Evolutionary conservation across 1,140 invertebrate genomes (phyloP).

Genomic region (Choristoneura fumiferana): DNA sequence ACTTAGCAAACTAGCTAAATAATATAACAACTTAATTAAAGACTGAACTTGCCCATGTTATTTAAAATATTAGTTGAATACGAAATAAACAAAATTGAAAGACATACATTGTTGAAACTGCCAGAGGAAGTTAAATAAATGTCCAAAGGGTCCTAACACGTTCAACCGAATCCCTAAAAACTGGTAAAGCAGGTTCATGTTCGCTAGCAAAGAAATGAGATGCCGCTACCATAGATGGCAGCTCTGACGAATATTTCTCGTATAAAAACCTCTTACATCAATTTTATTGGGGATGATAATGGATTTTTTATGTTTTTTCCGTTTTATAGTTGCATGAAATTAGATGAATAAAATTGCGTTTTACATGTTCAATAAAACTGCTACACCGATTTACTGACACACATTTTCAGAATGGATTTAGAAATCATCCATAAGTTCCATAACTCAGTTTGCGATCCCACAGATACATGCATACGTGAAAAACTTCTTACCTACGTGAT

Average conservation of each 20-base stretch:
- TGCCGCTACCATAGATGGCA: constrained; percentile 10
- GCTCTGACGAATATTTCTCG: constrained; percentile 5
- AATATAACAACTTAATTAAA: too few species aligned
- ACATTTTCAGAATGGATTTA: too few species aligned
- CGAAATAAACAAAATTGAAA: too few species aligned
- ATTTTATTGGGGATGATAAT: constrained; percentile 14
- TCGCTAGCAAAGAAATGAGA: constrained; percentile 16
- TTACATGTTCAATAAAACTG: background rate
- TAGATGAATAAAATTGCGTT: background rate
- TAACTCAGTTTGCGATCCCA: too few species aligned
- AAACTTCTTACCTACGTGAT: too few species aligned
- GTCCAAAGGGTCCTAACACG: background rate
- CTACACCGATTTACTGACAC: background rate
- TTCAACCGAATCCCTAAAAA: constrained; percentile 10
- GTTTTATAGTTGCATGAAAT: constrained; percentile 6
- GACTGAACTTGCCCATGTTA: too few species aligned
- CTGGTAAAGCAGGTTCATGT: constrained; percentile 15
- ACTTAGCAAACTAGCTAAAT: too few species aligned
- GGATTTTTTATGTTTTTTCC: constrained; percentile 9
- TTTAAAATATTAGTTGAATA: too few species aligned
- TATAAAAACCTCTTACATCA: constrained; percentile 15
- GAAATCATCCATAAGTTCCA: too few species aligned
- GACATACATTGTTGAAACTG: too few species aligned
- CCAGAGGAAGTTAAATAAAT: too few species aligned
- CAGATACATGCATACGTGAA: too few species aligned